Evolutionary conservation across 2,888 invertebrate species (phyloP), one percentile per base, ranked within the genome.

Genomic region (Leucophenga maculata): DNA sequence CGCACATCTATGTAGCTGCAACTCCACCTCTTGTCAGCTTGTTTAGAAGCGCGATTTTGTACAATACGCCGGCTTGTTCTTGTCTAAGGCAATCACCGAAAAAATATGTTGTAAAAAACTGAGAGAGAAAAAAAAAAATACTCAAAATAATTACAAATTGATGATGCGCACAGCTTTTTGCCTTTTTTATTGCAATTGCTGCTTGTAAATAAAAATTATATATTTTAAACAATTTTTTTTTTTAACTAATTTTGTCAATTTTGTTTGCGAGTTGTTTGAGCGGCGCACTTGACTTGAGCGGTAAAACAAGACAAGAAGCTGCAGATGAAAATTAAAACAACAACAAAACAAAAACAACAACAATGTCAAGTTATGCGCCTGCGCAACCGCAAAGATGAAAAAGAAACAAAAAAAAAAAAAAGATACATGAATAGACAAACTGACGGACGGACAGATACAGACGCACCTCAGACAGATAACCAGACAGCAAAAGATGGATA

Each of bases 241-340:
- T 64, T 48, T 64, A 64, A 18, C 62, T 48, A 64, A 64, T 64
- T 64, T 64, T 39, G 62, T 64, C 62, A 64, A 64, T 39, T 39
- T 39, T 64, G 46, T 46, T 64, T 22, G 62, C 16, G 39, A 60
- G 48, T 64, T 64, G 62, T 64, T 64, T 64, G 62, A 13, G 39
- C 11, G 62, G 62, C 62, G 62, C 62, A 64, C 48, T 64, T 64
- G 62, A 64, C 20, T 64, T 20, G 62, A 59, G 6, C 59, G 31
- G 31, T 59, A 16, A 50, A 50, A n/a, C 50, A 50, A 39, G 39
- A 50, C 50, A 50, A 50, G 18, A 16, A 50, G 50, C 50, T 48
- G 20, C 50, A 20, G n/a, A 2, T 13, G 26, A n/a, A 18, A 59
- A 60, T n/a, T 3, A 60, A 32, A 59, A 55, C 57, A 67, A n/a